Evolutionary conservation across 2,888 invertebrate species (phyloP), one percentile per base, ranked within the genome.

Genomic region (Andrena marginata): DNA sequence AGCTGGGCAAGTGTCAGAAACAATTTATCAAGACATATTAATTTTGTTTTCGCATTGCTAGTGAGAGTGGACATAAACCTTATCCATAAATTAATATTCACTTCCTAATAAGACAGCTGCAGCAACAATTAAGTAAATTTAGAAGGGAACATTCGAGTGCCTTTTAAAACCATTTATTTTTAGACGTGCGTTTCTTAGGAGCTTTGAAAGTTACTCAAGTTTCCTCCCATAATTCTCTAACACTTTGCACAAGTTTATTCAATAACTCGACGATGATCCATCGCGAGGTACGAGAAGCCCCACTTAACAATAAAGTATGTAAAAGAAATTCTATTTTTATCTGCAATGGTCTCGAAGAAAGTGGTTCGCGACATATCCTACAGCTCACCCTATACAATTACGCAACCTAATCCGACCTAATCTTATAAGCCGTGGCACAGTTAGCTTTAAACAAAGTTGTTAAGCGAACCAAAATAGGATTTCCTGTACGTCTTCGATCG

Each of bases 401-500:
- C 60, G 60, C 60, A 60, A 60, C 31, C 60, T 31, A n/a, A 60
- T 60, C 31, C 31, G n/a, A 60, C 31, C 60, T 31, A 31, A 60
- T 60, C 60, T 60, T 60, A 60, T 31, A 60, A 60, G 31, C 60
- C 33, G 33, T 31, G 60, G 60, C 31, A 63, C 63, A 49, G 67
- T 67, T 67, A 51, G 67, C 51, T 67, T 54, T 51, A 54, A 69
- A 59, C 35, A 56, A 69, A 56, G 69, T 69, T 69, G 56, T 56
- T 42, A 26, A 56, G 56, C 56, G 35, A 69, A 56, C 35, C 42
- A 10, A 56, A 69, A 69, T 23, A 69, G 67, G 67, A 54, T 67
- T 51, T 68, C 68, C 23, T 4, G 23, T 68, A 26, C 20, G 54
- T 54, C 68, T 68, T 54, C 68, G 29, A 68, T 68, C 68, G 68